phyloP scores from a whole-genome alignment of 2,888 invertebrate species.

The Cheilosia urbana region DNA sequence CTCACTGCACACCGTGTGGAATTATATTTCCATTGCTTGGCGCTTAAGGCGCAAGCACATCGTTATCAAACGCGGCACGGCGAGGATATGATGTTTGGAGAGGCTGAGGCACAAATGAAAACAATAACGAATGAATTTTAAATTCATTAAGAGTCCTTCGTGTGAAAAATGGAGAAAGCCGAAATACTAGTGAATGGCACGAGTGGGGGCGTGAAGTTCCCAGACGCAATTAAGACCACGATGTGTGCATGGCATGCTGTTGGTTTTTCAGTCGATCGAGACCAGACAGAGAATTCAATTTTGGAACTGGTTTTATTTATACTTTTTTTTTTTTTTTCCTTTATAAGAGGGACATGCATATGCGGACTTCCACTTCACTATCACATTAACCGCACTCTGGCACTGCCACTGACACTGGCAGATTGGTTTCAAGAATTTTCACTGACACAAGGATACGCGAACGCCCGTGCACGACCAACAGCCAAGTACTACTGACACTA shows the following conservation, averaged over 20 bases:
- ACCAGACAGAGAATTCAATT: constrained; percentile 18
- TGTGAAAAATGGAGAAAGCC: constrained; percentile 6
- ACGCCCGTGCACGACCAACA: constrained; percentile 69
- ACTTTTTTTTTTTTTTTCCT: background rate
- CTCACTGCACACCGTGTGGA: constrained; percentile 11
- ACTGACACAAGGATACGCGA: constrained; percentile 40
- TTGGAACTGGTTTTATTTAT: background rate
- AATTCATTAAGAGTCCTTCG: constrained; percentile 57
- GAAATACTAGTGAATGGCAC: constrained; percentile 31
- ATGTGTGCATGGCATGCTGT: constrained; percentile 24
- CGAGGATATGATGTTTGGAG: constrained; percentile 39
- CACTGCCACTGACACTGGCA: constrained; percentile 23
- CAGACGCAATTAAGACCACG: constrained; percentile 47
- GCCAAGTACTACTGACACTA: constrained; percentile 65
- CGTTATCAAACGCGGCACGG: constrained; percentile 60
- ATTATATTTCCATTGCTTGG: constrained; percentile 27
- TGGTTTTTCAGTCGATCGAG: constrained; percentile 21
- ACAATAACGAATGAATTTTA: constrained; percentile 58
- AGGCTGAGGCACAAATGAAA: constrained; percentile 47
- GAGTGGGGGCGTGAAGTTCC: constrained; percentile 23
- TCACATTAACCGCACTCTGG: constrained; percentile 9
- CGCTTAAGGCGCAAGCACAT: constrained; percentile 19
- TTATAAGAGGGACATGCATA: background rate
- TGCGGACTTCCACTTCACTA: constrained; percentile 20
- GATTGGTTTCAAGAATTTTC: constrained; percentile 26